phyloP scores from a whole-genome alignment of 2,888 invertebrate species.

The Neuroscelio doddi region DNA sequence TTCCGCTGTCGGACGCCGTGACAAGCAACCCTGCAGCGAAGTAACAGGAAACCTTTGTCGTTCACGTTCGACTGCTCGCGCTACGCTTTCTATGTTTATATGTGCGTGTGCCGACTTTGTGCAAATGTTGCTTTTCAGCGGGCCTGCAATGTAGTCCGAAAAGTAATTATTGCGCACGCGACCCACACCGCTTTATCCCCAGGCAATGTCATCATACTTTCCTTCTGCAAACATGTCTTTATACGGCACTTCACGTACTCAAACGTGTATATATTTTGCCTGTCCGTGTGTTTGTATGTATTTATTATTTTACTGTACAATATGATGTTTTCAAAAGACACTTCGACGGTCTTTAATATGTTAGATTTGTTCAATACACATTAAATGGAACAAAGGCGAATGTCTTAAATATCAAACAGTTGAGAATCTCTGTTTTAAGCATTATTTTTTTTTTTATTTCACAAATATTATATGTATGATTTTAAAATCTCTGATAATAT shows the following conservation, averaged over 20 bases:
- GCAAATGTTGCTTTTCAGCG: slow-evolving; percentile 54
- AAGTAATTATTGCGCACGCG: slow-evolving; percentile 61
- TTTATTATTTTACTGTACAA: too few relatives aligned
- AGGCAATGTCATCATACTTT: slow-evolving; percentile 14
- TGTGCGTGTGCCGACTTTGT: slow-evolving; percentile 13
- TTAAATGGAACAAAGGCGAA: too few relatives aligned
- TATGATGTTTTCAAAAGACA: too few relatives aligned
- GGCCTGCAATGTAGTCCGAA: slow-evolving; percentile 49
- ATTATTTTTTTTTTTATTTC: too few relatives aligned
- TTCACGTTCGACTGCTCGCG: slow-evolving; percentile 44
- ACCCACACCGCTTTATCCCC: slow-evolving; percentile 27
- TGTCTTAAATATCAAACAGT: too few relatives aligned
- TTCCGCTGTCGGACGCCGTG: slow-evolving; percentile 47
- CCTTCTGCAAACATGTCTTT: slow-evolving; percentile 10
- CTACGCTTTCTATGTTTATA: too few relatives aligned
- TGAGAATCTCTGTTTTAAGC: too few relatives aligned
- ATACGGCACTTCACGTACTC: not conserved
- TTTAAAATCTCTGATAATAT: too few relatives aligned
- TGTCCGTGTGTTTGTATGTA: too few relatives aligned
- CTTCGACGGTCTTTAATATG: too few relatives aligned
- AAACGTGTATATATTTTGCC: slow-evolving; percentile 2
- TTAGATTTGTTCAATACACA: too few relatives aligned
- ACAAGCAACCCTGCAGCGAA: slow-evolving; percentile 56
- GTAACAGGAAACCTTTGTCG: slow-evolving; percentile 62
- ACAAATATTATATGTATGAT: too few relatives aligned